Base-by-base conservation (phyloP, 2,797 vertebrate species). In the Characodon lateralis region DNA sequence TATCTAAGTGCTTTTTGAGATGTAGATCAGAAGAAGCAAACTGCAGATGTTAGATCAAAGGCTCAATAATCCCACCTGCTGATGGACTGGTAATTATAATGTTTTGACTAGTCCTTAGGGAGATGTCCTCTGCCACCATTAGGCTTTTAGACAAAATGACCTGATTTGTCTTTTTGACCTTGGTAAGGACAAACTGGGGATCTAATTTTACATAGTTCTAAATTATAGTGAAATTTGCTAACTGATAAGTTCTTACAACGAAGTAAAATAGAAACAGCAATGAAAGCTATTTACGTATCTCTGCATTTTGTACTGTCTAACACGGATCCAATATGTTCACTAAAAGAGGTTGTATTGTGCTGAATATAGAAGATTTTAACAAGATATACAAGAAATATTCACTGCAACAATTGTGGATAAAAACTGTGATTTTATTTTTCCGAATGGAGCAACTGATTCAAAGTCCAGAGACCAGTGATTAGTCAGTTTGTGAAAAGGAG, bases 11-110 rank as follows among this genome's bases (percentile, higher is more conserved):
- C 63, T 53, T 81, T 63, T 76, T 46, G 26, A 26, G 68, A 63
- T 85, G 83, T 79, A 79, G 84, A 89, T 91, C 82, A 89, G 80
- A 79, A 51, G 1, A 78, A 75, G 74, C 68, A 69, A 77, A 84
- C 72, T 73, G 53, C 35, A 53, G 71, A 78, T 58, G 68, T 79
- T 14, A 8, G 90, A 93, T 92, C 87, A 94, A 92, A 94, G 87
- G 48, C 24, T 46, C 74, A 69, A 71, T 84, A 79, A 88, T 90
- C 78, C 84, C 80, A 80, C 83, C 82, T 73, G 55, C 86, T 80
- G 78, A 89, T 84, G 88, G 51, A 56, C 75, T 72, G 84, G 72
- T 85, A 82, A 86, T 72, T 72, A 71, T 83, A 58, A 89, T 85
- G 83, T 74, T 89, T 59, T 80, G 80, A 91, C 78, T 79, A 73